Evolutionary conservation across 2,797 vertebrate genomes (phyloP).

Genomic region (Lerista edwardsae): DNA sequence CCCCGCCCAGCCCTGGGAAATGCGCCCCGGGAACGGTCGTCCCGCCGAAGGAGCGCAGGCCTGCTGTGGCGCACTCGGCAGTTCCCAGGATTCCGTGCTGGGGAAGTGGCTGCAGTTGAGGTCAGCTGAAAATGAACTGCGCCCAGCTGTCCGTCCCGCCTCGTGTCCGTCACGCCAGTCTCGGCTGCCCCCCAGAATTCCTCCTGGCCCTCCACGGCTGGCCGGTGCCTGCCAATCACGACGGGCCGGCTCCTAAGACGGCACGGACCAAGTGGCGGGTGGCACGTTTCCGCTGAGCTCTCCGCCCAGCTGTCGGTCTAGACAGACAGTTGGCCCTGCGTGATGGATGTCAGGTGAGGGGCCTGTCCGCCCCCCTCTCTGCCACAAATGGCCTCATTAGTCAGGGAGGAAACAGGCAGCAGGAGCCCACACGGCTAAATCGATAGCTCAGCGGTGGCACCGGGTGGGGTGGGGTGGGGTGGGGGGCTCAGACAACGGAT

Average conservation of each 20-base stretch:
- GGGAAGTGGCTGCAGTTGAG: not conserved
- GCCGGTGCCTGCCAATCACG: not conserved
- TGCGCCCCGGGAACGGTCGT: too few species aligned
- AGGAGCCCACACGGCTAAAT: slow-evolving; percentile 42
- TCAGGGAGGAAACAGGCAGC: slow-evolving; percentile 49
- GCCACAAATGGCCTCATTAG: slow-evolving; percentile 57
- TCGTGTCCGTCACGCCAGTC: not conserved
- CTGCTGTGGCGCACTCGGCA: not conserved
- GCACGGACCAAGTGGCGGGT: fast-evolving
- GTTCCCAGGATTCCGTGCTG: not conserved
- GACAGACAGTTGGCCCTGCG: not conserved
- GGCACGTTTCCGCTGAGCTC: fast-evolving
- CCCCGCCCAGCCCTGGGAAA: not conserved
- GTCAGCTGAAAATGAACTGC: too few species aligned
- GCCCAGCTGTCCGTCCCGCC: too few species aligned
- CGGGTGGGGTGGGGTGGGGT: not conserved
- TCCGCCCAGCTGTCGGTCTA: fast-evolving
- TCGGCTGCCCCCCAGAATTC: not conserved
- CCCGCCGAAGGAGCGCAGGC: too few species aligned
- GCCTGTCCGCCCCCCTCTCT: slow-evolving; percentile 28
- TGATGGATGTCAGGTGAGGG: slow-evolving; percentile 12
- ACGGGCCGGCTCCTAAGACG: too few species aligned
- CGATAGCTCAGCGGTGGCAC: slow-evolving; percentile 31
- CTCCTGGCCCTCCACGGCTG: not conserved
- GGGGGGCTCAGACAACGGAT: not conserved